Evolutionary conservation across 2,113 vertebrate species (phyloP).

Genomic region (Micronisus gabar): DNA sequence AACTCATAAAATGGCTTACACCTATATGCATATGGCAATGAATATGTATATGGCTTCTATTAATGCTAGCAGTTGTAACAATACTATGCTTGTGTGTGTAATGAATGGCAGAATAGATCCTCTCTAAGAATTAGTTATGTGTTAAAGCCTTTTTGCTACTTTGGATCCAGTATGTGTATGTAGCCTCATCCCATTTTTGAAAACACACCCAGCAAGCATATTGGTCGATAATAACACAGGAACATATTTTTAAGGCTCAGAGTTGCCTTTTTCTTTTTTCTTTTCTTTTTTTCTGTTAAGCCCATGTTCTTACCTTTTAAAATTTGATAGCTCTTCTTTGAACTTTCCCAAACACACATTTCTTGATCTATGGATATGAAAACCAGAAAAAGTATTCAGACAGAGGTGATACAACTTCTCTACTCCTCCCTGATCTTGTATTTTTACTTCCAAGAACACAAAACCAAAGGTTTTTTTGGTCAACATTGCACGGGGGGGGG

Average conservation of each 20-base stretch:
- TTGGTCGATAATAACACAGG: background rate
- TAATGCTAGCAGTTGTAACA: background rate
- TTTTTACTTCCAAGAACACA: background rate
- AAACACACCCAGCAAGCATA: background rate
- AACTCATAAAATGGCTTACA: background rate
- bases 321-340: background rate
- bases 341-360: background rate
- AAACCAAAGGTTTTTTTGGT: too few species aligned
- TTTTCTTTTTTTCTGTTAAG: background rate
- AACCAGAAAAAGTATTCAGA: background rate
- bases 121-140: background rate
- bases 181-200: background rate
- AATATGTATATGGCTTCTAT: background rate
- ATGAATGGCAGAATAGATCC: background rate
- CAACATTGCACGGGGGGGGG: accelerated
- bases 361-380: background rate
- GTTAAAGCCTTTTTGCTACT: background rate
- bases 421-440: background rate
- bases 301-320: background rate
- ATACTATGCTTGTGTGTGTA: background rate
- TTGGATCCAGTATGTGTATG: background rate
- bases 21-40: background rate
- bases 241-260: background rate
- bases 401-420: background rate
- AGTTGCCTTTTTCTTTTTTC: background rate